Conservation (phyloP, 2,113 vertebrate species). For the Thermophis baileyi region DNA sequence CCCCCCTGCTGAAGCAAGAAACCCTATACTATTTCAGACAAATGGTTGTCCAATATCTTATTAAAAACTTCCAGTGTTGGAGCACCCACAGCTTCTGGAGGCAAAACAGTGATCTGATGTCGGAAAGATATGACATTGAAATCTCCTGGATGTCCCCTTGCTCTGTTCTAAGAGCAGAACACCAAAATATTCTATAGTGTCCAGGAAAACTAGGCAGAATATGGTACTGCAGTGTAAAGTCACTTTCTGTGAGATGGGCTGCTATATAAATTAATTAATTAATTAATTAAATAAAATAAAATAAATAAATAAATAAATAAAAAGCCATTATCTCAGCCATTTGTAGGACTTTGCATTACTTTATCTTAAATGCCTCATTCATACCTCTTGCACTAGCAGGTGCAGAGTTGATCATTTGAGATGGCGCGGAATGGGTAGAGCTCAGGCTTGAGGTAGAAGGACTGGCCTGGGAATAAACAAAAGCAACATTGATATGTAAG, state of each 20-base stretch:
- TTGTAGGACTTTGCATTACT: conserved; percentile 23
- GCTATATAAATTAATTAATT: neutral
- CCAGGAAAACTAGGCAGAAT: neutral
- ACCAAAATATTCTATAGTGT: neutral
- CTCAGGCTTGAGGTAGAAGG: conserved; percentile 94
- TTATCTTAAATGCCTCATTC: conserved; percentile 37
- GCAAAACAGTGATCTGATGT: neutral
- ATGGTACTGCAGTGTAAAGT: neutral
- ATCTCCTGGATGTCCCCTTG: neutral
- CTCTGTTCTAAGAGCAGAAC: neutral
- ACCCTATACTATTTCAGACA: neutral
- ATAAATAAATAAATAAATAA: neutral
- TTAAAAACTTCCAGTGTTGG: neutral
- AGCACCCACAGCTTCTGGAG: neutral
- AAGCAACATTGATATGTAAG: conserved; percentile 69
- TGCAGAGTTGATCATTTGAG: conserved; percentile 90
- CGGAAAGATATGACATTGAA: neutral
- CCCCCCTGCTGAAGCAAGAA: neutral
- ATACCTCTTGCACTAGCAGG: conserved; percentile 95
- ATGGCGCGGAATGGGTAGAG: conserved; percentile 90
- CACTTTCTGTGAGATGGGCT: neutral
- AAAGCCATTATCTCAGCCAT: neutral
- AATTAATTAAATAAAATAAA: too few species aligned
- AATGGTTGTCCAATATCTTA: neutral
- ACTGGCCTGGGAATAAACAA: conserved; percentile 81